Base-by-base conservation (phyloP, 1,140 invertebrate genomes). In the Nephotettix cincticeps region DNA sequence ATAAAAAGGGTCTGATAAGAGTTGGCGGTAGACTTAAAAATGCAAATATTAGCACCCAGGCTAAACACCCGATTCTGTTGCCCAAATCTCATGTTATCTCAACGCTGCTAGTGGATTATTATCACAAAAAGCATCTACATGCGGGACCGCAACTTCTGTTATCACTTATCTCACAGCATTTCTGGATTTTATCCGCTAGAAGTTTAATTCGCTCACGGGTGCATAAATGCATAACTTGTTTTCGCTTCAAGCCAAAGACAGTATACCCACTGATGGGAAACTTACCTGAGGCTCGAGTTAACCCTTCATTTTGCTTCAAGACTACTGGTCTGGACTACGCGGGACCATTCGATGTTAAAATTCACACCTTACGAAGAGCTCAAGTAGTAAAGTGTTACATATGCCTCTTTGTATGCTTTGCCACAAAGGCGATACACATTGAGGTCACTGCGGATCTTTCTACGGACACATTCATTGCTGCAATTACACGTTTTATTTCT, bases 321-420 rank as follows among this genome's bases (percentile, higher is more conserved):
- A 66, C 3, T 6, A 4, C 64, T 6, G 29, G 28, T 14, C 2
- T 66, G n/a, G 64, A 66, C 30, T 36, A 19, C 19, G 32, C 28
- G 17, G 32, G 32, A 19, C 29, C 58, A 9, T 63, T 30, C 13
- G 19, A 13, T 27, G 14, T 27, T 4, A 13, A 63, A 28, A 27
- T 28, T 4, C 25, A 63, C 19, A 28, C 13, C 13, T 30, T 30
- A 14, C 69, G 77, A 25, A 72, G 75, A 28, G 68, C 65, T 19
- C 74, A 73, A 14, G 63, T 64, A 21, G n/a, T 75, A 4, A 84
- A 84, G 69, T 75, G 70, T 1, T 84, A 82, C 67, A 68, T 81
- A n/a, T 75, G 73, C 28, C 0, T 83, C 17, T 84, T 83, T 68
- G 78, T 82, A 4, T 84, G 81, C 66, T 78, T 81, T 21, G 56